These are phyloP conservation scores for Caenorhabditis tropicalis DNA, from an alignment of 1,140 invertebrate genomes.

Conservation along the genomic window DNA sequence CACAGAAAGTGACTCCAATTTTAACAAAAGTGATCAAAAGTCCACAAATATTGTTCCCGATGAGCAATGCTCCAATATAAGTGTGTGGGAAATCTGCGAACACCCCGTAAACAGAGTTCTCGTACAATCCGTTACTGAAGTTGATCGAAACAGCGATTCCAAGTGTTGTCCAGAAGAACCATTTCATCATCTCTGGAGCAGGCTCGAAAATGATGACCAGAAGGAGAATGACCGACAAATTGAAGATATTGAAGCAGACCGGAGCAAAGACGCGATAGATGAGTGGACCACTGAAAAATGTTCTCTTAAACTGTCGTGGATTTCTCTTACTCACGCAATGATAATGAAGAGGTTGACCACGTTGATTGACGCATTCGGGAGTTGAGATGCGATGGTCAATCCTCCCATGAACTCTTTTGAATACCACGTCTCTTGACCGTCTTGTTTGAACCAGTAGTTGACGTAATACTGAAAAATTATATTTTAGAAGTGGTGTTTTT, in stretches of 20 bases:
- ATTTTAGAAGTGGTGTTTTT: neutral
- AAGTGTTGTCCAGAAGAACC: conserved; percentile 48
- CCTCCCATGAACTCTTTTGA: conserved; percentile 48
- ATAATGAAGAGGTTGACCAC: conserved; percentile 47
- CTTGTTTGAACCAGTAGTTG: conserved; percentile 53
- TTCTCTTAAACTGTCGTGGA: too few species aligned
- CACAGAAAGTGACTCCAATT: conserved; percentile 46
- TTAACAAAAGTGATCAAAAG: conserved; percentile 42
- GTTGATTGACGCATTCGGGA: conserved; percentile 48
- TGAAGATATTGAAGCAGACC: conserved; percentile 50
- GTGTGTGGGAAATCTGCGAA: conserved; percentile 49
- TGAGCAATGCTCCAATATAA: conserved; percentile 47
- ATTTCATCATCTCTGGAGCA: neutral
- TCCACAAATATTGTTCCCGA: conserved; percentile 55
- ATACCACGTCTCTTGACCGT: conserved; percentile 40
- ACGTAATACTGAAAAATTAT: conserved; percentile 53
- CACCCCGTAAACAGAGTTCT: conserved; percentile 49
- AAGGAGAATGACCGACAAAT: conserved; percentile 8
- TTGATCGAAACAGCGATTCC: conserved; percentile 43
- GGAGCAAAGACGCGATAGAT: conserved; percentile 44
- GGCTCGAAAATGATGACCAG: conserved; percentile 32
- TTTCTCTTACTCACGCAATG: conserved; percentile 51
- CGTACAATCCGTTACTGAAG: conserved; percentile 47
- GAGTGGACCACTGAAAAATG: conserved; percentile 55
- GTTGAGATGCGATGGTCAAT: conserved; percentile 47